Percentiles rank a stretch among this genome's conserved stretches.
Conservation (phyloP, 2,797 vertebrate species). For the Enteromius unitaeniatus region DNA sequence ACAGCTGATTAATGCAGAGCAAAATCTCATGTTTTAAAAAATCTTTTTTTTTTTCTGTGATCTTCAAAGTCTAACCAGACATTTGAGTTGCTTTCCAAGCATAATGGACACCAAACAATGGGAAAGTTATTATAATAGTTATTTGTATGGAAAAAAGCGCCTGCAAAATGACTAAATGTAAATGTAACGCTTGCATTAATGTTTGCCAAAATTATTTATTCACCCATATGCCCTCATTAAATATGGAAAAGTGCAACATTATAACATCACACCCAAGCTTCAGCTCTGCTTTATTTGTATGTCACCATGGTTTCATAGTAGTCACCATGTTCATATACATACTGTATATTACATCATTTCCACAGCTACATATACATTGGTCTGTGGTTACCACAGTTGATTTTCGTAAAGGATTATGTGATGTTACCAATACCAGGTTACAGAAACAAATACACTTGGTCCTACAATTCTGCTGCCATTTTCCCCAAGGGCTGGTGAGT, state of each 20-base stretch:
- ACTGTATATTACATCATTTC: background rate
- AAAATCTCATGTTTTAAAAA: background rate
- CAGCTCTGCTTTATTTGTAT: background rate
- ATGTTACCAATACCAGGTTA: background rate
- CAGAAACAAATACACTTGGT: background rate
- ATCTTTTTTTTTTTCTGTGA: background rate
- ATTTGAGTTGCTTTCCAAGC: background rate
- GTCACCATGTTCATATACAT: background rate
- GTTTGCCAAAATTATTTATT: background rate
- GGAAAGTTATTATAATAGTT: background rate
- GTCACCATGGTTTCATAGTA: background rate
- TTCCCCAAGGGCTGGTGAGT: background rate
- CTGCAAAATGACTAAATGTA: too few species aligned
- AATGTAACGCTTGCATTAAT: background rate
- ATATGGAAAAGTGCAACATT: background rate
- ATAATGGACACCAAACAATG: background rate
- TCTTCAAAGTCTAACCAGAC: background rate
- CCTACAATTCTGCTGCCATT: background rate
- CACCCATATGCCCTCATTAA: background rate
- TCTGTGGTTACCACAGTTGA: background rate
- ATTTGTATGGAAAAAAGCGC: too few species aligned
- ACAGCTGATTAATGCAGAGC: background rate
- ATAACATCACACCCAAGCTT: background rate
- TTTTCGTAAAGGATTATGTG: background rate
- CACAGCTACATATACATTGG: background rate